Conservation (phyloP, 2,888 invertebrate species). For the Leptopilina syphax region DNA sequence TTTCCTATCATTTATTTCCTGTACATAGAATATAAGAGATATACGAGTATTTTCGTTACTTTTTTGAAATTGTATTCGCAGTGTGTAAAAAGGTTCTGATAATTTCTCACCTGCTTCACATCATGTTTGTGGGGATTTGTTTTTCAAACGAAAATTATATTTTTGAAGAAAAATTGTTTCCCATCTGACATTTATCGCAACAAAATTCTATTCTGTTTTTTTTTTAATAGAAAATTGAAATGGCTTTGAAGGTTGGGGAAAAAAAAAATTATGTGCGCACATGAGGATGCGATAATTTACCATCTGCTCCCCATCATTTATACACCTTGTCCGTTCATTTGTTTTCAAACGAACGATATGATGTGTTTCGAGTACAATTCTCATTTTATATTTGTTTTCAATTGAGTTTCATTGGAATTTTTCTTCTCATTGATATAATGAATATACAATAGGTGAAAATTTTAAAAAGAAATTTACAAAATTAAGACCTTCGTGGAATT, state of each 20-base stretch:
- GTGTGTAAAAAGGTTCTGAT: background rate
- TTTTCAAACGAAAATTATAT: background rate
- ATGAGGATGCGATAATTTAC: constrained; percentile 10
- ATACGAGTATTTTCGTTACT: background rate
- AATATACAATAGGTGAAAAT: background rate
- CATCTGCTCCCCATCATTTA: constrained; percentile 7
- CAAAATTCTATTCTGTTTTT: constrained; percentile 3
- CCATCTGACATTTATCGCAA: background rate
- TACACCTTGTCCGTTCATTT: constrained; percentile 5
- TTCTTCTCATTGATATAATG: background rate
- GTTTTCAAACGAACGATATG: background rate
- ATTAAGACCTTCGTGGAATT: too few relatives aligned
- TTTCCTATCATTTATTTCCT: background rate
- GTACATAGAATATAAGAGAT: background rate
- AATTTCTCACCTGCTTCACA: constrained; percentile 1
- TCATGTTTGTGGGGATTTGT: background rate
- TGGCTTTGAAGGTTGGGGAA: background rate
- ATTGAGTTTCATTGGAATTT: background rate
- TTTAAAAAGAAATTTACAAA: background rate
- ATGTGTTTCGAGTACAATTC: background rate
- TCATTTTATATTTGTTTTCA: background rate
- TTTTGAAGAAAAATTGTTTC: background rate
- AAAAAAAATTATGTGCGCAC: constrained; percentile 3
- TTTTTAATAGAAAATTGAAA: constrained; percentile 5
- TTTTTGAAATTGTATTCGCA: background rate